Evolutionary conservation across 2,113 vertebrate genomes (phyloP).

Genomic region (Sapajus apella): DNA sequence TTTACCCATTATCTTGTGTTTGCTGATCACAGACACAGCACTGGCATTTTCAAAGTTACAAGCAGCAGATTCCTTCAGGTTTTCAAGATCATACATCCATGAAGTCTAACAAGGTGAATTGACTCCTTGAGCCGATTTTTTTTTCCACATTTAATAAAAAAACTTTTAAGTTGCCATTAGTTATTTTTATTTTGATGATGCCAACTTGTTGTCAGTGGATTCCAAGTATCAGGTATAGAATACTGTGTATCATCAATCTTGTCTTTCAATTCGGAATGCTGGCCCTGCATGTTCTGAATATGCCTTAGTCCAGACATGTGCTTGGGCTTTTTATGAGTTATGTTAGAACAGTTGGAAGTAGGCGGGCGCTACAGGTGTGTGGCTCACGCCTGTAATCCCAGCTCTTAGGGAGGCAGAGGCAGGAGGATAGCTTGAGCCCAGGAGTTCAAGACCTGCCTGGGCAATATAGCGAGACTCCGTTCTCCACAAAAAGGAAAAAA

Average conservation of each 20-base stretch:
- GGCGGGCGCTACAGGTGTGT: too few species aligned
- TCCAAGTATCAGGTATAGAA: neutral
- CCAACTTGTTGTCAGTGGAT: conserved; percentile 58
- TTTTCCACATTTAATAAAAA: neutral
- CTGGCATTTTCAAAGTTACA: neutral
- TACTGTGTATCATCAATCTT: conserved; percentile 56
- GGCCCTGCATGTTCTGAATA: conserved; percentile 27
- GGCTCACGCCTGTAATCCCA: too few species aligned
- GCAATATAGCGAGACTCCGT: too few species aligned
- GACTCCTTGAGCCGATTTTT: conserved; percentile 61
- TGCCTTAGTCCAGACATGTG: neutral
- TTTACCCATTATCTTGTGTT: neutral
- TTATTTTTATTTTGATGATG: conserved; percentile 49
- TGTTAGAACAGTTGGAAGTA: neutral
- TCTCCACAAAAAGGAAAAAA: too few species aligned
- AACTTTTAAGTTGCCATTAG: neutral
- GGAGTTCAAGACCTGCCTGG: too few species aligned
- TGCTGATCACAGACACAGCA: neutral
- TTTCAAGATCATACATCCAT: neutral
- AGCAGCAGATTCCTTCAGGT: neutral
- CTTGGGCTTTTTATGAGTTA: conserved; percentile 61
- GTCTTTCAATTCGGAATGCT: conserved; percentile 64
- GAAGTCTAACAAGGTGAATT: neutral
- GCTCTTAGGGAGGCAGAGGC: too few species aligned
- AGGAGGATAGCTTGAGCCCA: too few species aligned